Percentiles rank a stretch among this genome's conserved stretches.
phyloP scores from a whole-genome alignment of 2,113 vertebrate genomes.

The Alaudala cheleensis region DNA sequence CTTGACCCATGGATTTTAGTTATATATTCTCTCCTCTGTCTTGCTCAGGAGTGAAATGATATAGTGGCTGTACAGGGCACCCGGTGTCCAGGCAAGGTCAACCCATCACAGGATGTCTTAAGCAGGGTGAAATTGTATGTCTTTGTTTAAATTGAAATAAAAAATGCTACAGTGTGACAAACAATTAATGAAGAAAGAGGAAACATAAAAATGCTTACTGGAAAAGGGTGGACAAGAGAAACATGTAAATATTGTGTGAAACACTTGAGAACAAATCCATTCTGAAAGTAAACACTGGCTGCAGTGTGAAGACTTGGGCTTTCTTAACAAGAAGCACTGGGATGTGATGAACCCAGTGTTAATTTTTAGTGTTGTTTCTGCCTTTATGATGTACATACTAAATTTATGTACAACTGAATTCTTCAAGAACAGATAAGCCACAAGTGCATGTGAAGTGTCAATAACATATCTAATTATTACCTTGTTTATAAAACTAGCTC shows the following conservation, averaged over 20 bases:
- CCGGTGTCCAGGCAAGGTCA: accelerated
- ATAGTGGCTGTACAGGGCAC: background rate
- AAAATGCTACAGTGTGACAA: background rate
- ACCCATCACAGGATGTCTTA: background rate
- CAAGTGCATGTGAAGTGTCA: background rate
- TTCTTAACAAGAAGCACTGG: background rate
- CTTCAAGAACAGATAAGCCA: background rate
- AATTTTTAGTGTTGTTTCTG: background rate
- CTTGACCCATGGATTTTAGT: background rate
- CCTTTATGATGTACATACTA: background rate
- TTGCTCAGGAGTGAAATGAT: background rate
- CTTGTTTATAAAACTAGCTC: background rate
- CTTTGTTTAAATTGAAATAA: background rate
- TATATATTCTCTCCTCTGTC: background rate
- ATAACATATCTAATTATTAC: background rate
- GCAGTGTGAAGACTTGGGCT: background rate
- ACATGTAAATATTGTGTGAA: background rate
- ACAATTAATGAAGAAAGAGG: background rate
- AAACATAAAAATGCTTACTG: background rate
- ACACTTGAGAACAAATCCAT: background rate
- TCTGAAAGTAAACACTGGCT: background rate
- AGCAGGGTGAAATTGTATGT: background rate
- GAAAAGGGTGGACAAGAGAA: background rate
- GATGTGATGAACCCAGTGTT: background rate
- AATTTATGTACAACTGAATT: background rate